Base-by-base conservation (phyloP, 2,113 vertebrate species). In the Corynorhinus townsendii region DNA sequence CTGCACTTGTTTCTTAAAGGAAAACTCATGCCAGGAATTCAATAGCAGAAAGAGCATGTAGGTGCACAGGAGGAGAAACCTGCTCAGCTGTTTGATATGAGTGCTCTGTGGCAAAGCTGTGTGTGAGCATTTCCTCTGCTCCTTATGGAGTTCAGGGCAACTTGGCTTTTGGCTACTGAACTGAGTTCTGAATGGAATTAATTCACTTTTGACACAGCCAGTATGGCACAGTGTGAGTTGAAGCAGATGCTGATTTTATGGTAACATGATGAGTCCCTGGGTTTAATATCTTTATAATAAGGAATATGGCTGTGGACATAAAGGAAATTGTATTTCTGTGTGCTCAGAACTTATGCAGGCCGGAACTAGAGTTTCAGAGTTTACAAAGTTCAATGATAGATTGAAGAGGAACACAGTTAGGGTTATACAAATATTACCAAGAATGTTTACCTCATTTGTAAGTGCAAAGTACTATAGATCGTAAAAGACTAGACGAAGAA, bases 171-270 rank as follows among this genome's bases (percentile, higher is more conserved):
- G 95, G 77, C 84, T 77, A 91, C n/a, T 68, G 86, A 87, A 94
- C 28, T 89, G 69, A 80, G 82, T 91, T 95, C 43, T 84, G 47
- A 95, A 95, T 89, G 81, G 59, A 96, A 95, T 90, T 93, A 93
- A 95, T 96, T 96, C 96, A 86, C 54, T 95, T 94, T 81, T 95
- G 88, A 97, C 85, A 94, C 20, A 64, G 38, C 40, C 69, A 92
- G 56, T 43, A 56, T 0, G 7, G 45, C 84, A 92, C 69, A 95
- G 88, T 9, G 17, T 93, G 92, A 94, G 43, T 96, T 47, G 72
- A 92, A 93, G 79, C 81, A 92, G 90, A 95, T 89, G 43, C 90
- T 66, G 64, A 90, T 79, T 94, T 90, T 92, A 96, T 24, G 62
- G 69, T 45, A 84, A 90, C 17, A 49, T 94, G 49, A 85, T 47